Percentiles rank a stretch among this genome's conserved stretches.
phyloP scores from a whole-genome alignment of 2,888 invertebrate genomes.

The Euspilapteryx auroguttella region DNA sequence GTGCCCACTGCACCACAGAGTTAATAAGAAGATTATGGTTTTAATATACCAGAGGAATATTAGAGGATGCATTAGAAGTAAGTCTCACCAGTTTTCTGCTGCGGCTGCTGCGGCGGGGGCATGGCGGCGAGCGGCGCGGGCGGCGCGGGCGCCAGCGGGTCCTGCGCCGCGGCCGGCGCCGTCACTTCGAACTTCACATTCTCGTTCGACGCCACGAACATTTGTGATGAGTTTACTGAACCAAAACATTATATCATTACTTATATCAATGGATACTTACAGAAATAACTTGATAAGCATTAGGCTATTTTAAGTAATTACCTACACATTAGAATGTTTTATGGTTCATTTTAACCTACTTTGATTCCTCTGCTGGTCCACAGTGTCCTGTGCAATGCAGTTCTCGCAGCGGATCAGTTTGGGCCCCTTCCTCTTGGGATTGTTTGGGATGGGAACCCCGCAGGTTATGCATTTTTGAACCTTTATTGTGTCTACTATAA shows the following conservation, averaged over 20 bases:
- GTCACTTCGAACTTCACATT: conserved; percentile 63
- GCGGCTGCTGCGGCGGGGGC: conserved; percentile 19
- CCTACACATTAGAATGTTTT: too few relatives aligned
- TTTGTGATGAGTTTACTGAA: conserved; percentile 54
- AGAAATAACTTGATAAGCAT: too few relatives aligned
- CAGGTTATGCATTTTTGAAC: conserved; percentile 64
- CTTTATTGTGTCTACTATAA: conserved; percentile 42
- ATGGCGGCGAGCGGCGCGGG: conserved; percentile 22
- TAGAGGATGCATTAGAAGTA: too few relatives aligned
- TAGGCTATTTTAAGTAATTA: too few relatives aligned
- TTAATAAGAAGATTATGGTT: too few relatives aligned
- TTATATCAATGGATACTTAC: too few relatives aligned
- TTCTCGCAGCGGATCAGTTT: conserved; percentile 65
- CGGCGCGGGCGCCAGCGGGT: conserved; percentile 27
- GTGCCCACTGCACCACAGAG: too few relatives aligned
- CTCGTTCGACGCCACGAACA: conserved; percentile 69
- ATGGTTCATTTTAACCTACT: too few relatives aligned
- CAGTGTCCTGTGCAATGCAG: conserved; percentile 63
- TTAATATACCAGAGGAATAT: too few relatives aligned
- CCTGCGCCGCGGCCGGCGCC: conserved; percentile 22
- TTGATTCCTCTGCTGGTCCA: conserved; percentile 39
- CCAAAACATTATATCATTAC: too few relatives aligned
- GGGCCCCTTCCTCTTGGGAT: conserved; percentile 65
- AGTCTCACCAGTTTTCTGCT: conserved; percentile 14
- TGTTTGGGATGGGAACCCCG: conserved; percentile 52